Conservation (phyloP, 2,113 vertebrate genomes). For the Nicator chloris region DNA sequence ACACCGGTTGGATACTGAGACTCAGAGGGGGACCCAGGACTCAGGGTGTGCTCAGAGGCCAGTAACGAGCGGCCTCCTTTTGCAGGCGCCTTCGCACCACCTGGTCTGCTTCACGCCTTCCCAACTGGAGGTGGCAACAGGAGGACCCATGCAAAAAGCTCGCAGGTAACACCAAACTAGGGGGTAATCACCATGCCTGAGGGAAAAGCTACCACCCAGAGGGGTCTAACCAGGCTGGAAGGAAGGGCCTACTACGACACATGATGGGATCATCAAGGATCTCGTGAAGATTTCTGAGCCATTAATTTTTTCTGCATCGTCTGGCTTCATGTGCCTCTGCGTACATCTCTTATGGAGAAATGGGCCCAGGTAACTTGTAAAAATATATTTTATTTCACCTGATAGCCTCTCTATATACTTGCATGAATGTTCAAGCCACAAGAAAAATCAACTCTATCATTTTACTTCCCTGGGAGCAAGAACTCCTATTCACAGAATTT, state of each 20-base stretch:
- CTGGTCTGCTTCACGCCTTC: not conserved
- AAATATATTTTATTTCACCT: not conserved
- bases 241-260: not conserved
- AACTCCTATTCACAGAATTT: too few species aligned
- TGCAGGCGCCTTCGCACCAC: not conserved
- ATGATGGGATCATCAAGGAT: not conserved
- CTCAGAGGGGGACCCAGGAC: not conserved
- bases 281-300: not conserved
- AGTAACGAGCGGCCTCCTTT: rapidly evolving
- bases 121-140: rapidly evolving
- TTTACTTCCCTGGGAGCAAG: not conserved
- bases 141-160: not conserved
- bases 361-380: not conserved
- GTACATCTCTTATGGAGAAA: not conserved
- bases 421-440: not conserved
- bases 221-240: not conserved
- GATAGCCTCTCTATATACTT: not conserved
- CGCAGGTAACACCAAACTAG: not conserved
- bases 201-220: not conserved
- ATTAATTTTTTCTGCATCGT: not conserved
- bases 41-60: not conserved
- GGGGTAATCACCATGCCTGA: not conserved
- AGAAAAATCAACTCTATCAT: not conserved
- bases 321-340: not conserved
- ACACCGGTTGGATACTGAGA: not conserved